A percentile compares a stretch with the other conserved stretches of the same genome.
phyloP scores from a whole-genome alignment of 2,797 vertebrate species.

The Leptatherina wallacei region DNA sequence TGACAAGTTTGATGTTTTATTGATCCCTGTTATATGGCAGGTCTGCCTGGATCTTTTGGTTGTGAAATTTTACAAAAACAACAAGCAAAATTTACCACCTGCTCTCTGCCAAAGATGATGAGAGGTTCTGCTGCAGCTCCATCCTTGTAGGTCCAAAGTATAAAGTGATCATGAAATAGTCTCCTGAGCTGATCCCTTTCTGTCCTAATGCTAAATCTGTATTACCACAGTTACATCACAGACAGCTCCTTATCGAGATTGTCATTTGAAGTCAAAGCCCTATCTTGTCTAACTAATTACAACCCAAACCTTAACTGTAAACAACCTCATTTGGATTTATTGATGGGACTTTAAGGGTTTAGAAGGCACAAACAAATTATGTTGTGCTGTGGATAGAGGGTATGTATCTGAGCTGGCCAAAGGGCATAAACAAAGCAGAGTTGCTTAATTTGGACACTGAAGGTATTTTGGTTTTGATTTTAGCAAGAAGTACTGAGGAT shows the following conservation, averaged over 20 bases:
- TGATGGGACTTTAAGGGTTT: background rate
- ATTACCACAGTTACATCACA: background rate
- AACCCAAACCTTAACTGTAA: background rate
- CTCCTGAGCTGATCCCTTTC: background rate
- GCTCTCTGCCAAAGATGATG: background rate
- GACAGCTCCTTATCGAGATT: background rate
- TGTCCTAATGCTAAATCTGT: background rate
- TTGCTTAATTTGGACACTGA: background rate
- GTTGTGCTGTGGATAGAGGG: background rate
- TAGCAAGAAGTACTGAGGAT: background rate
- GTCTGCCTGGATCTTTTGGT: background rate
- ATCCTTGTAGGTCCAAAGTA: background rate
- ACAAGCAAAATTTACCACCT: background rate
- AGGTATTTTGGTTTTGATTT: background rate
- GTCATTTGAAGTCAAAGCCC: background rate
- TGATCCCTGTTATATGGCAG: background rate
- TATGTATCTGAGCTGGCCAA: background rate
- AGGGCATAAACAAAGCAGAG: background rate
- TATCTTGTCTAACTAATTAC: background rate
- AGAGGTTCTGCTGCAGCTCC: no score
- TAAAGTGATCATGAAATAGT: background rate
- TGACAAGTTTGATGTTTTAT: background rate
- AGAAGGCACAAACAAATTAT: background rate
- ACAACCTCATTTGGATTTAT: background rate
- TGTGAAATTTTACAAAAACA: constrained; percentile 4